These are phyloP conservation scores for Pachyuromys duprasi DNA, from an alignment of 2,797 vertebrate genomes.

Conservation along the genomic window DNA sequence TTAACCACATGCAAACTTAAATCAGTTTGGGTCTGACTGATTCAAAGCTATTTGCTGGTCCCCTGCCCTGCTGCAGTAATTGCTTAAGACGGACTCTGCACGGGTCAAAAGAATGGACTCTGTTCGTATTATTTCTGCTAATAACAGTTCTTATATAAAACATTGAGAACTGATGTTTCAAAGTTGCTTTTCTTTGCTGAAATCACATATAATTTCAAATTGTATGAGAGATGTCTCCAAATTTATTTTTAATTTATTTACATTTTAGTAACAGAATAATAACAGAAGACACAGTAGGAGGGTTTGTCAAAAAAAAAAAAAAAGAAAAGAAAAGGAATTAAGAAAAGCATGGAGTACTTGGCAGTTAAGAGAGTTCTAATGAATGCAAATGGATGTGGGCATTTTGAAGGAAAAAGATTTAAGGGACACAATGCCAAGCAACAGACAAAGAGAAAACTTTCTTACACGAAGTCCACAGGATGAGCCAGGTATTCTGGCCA, in stretches of 20 bases:
- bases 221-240: constrained; percentile 86
- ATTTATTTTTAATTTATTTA: constrained; percentile 88
- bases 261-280: constrained; percentile 80
- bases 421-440: constrained; percentile 66
- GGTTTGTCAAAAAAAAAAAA: constrained; percentile 82
- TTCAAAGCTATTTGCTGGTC: constrained; percentile 88
- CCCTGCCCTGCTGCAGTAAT: constrained; percentile 88
- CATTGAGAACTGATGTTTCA: constrained; percentile 88
- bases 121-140: constrained; percentile 87
- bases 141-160: constrained; percentile 88
- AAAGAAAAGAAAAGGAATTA: constrained; percentile 74
- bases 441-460: constrained; percentile 41
- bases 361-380: constrained; percentile 75
- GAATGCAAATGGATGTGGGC: constrained; percentile 80
- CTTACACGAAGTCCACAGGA: constrained; percentile 49
- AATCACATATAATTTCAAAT: constrained; percentile 88
- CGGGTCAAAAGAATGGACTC: constrained; percentile 86
- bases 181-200: constrained; percentile 85
- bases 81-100: constrained; percentile 87
- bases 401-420: constrained; percentile 79
- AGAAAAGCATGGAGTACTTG: constrained; percentile 84
- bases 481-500: background rate
- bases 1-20: constrained; percentile 89
- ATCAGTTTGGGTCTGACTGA: constrained; percentile 87
- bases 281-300: constrained; percentile 84